Conservation (phyloP, 2,888 invertebrate species). For the Andrena praecox region DNA sequence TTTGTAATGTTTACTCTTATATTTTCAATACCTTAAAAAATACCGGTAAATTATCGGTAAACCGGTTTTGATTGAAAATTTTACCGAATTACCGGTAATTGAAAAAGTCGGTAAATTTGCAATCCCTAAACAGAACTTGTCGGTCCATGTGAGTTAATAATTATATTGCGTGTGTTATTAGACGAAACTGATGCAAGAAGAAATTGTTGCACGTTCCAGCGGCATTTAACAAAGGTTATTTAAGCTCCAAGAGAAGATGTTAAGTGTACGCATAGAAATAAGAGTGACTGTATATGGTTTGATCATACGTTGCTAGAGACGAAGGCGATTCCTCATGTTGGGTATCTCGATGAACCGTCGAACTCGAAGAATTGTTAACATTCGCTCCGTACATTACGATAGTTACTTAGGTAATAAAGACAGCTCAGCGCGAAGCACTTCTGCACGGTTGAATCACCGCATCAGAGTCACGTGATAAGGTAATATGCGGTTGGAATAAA, state of each 20-base stretch:
- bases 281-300: slow-evolving; percentile 23
- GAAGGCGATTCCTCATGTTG: slow-evolving; percentile 25
- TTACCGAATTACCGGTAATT: too few relatives aligned
- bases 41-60: too few relatives aligned
- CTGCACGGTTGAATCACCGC: slow-evolving; percentile 63
- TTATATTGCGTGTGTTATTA: background rate
- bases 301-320: slow-evolving; percentile 42
- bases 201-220: background rate
- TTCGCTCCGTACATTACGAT: slow-evolving; percentile 53
- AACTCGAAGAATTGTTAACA: slow-evolving; percentile 44
- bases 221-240: background rate
- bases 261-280: slow-evolving; percentile 1
- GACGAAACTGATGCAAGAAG: background rate
- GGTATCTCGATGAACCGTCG: slow-evolving; percentile 23
- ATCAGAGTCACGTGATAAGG: slow-evolving; percentile 63
- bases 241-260: slow-evolving; percentile 2
- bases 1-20: too few relatives aligned
- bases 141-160: background rate
- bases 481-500: slow-evolving; percentile 48
- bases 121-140: background rate
- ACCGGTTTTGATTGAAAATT: too few relatives aligned
- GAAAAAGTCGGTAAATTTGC: too few relatives aligned
- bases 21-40: too few relatives aligned
- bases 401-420: slow-evolving; percentile 56
- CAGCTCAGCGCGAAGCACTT: slow-evolving; percentile 61